Percentiles rank a stretch among this genome's conserved stretches.
Conservation (phyloP, 2,113 vertebrate species). For the Syrmaticus mikado region DNA sequence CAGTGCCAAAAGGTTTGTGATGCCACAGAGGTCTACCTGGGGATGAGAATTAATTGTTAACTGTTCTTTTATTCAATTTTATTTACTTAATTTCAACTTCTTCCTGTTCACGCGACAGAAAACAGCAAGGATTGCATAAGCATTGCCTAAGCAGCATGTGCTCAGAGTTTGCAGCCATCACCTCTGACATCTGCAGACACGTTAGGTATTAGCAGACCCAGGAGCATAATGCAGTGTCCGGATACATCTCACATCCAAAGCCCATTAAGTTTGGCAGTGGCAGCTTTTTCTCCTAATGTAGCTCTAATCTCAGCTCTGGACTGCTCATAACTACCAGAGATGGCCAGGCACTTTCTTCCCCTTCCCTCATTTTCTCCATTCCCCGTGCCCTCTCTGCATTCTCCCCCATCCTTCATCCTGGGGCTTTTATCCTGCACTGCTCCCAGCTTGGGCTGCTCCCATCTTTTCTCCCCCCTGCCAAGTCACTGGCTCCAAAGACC, state of each 20-base stretch:
- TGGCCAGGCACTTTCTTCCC: background rate
- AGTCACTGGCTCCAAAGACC: background rate
- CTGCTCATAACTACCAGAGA: background rate
- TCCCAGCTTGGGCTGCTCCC: background rate
- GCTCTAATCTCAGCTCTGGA: background rate
- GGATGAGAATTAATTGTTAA: background rate
- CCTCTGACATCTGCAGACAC: background rate
- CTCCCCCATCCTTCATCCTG: background rate
- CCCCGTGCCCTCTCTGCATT: background rate
- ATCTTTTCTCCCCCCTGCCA: background rate
- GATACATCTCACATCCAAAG: background rate
- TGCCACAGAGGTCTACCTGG: background rate
- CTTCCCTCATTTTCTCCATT: background rate
- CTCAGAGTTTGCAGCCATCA: background rate
- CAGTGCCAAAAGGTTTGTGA: background rate
- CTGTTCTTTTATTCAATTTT: background rate
- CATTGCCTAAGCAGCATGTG: accelerated
- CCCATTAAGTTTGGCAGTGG: background rate
- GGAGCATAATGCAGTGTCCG: accelerated
- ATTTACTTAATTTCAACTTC: background rate
- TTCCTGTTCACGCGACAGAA: background rate
- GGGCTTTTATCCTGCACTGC: background rate
- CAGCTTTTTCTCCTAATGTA: conserved; percentile 8
- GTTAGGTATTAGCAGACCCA: background rate
- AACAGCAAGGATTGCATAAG: background rate